phyloP scores from a whole-genome alignment of 53 echinoderm and acorn worm species.

The Antedon mediterranea region DNA sequence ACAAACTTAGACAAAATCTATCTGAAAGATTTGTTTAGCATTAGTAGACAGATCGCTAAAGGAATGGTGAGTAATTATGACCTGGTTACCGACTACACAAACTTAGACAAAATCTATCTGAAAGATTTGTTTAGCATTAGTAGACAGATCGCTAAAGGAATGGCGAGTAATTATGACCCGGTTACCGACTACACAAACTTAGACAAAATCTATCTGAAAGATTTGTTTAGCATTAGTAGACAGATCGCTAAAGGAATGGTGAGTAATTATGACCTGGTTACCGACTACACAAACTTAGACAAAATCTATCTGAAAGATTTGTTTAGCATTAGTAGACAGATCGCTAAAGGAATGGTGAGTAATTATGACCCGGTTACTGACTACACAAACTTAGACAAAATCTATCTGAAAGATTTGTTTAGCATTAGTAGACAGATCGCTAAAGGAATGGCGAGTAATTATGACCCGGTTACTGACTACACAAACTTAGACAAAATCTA shows the following conservation, averaged over 20 bases:
- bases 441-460: not conserved
- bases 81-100: not conserved
- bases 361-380: not conserved
- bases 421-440: not conserved
- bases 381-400: not conserved
- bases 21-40: not conserved
- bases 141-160: not conserved
- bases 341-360: not conserved
- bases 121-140: not conserved
- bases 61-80: not conserved
- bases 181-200: not conserved
- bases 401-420: not conserved
- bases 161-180: not conserved
- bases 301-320: not conserved
- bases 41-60: not conserved
- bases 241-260: not conserved
- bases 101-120: not conserved
- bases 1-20: not conserved
- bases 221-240: not conserved
- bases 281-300: not conserved
- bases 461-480: not conserved
- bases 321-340: not conserved
- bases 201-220: not conserved
- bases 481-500: not conserved
- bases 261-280: not conserved